Evolutionary conservation across 1,140 invertebrate species (phyloP), one percentile per base, ranked within the genome.

Genomic region (Dolichoris vasculosae): DNA sequence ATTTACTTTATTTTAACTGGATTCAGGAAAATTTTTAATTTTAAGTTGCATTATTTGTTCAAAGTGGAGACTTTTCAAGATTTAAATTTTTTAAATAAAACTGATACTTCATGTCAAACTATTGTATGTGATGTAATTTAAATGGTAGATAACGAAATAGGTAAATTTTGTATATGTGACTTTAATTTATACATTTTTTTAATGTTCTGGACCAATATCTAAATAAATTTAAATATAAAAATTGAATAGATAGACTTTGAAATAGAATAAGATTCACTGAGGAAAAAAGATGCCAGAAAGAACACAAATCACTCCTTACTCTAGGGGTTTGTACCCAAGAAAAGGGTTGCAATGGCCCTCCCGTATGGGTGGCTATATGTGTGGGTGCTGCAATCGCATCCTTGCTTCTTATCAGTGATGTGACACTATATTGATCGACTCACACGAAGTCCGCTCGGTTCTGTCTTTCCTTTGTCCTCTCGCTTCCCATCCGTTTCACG

Each of bases 381-480:
- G 84, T 71, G 79, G 80, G 80, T 82, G 84, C 40, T 46, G 77
- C 35, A 67, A 75, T 75, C 79, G 79, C 79, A 78, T 76, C 73
- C 73, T 40, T 73, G 6, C 46, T 59, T 79, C 46, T 84, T 59
- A 38, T 77, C 51, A 67, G 38, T 46, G 38, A 46, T 46, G 73
- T 71, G 80, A 86, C 80, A 82, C 76, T 79, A 85, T 82, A 81
- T 82, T 84, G 82, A 87, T 87, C 86, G 67, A 38, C 63, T 35
- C n/a, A 73, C 78, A 43, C 38, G 59, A 30, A 81, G 64, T 64
- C 55, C 55, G 76, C 59, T 30, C 64, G 55, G 63, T 71, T 43
- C 75, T 30, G 17, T 38, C 82, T 69, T 63, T 38, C n/a, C 35
- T 7, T 15, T 13, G 17, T 48, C 76, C 35, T 43, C n/a, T 40